Conservation (phyloP, 1,140 invertebrate genomes). For the Cherax quadricarinatus region DNA sequence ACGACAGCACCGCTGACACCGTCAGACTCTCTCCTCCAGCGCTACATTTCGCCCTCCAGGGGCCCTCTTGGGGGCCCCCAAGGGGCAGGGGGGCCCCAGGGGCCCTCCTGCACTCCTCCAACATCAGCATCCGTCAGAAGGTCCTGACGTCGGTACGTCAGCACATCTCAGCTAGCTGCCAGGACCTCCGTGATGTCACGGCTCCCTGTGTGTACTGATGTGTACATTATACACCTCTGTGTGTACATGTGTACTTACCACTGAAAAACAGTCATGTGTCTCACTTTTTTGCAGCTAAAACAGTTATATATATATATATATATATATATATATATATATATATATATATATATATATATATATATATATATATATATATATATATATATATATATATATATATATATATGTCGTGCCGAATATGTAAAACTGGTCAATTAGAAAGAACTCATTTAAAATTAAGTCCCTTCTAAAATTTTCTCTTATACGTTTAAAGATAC, state of each 20-base stretch:
- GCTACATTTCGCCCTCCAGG: background rate
- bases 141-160: background rate
- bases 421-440: too few relatives aligned
- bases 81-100: background rate
- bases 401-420: too few relatives aligned
- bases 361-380: constrained; percentile 38
- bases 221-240: too few relatives aligned
- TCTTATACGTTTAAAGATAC: too few relatives aligned
- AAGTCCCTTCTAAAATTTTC: too few relatives aligned
- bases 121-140: background rate
- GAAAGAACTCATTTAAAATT: too few relatives aligned
- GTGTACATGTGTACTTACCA: background rate
- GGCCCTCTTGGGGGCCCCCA: background rate
- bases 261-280: background rate
- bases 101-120: background rate
- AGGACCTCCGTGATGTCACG: too few relatives aligned
- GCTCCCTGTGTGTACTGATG: too few relatives aligned
- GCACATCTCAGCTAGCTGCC: background rate
- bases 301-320: background rate
- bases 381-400: background rate
- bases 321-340: constrained; percentile 44
- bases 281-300: too few relatives aligned
- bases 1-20: background rate
- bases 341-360: constrained; percentile 49
- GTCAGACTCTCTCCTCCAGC: background rate